phyloP scores from a whole-genome alignment of 2,797 vertebrate genomes.

The Acomys russatus region DNA sequence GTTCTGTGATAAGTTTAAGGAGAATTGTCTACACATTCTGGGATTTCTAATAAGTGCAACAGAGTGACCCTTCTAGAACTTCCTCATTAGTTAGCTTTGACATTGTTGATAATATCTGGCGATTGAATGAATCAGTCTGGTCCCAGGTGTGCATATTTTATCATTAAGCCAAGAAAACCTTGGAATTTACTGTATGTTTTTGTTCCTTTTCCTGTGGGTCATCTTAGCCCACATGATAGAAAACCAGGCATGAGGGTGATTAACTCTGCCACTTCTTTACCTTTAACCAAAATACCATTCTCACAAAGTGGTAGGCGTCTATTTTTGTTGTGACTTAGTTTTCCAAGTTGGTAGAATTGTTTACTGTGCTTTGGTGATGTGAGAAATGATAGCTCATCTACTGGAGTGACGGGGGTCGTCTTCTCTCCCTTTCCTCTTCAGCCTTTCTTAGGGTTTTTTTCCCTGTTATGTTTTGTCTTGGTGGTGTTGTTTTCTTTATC shows the following conservation, averaged over 20 bases:
- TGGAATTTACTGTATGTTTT: neutral
- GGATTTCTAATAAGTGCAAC: neutral
- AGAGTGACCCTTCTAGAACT: neutral
- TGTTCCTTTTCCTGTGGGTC: conserved; percentile 16
- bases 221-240: neutral
- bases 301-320: neutral
- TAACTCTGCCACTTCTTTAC: neutral
- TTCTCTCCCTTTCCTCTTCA: neutral
- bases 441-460: too few species aligned
- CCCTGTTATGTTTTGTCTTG: neutral
- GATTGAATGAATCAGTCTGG: neutral
- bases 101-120: neutral
- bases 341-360: neutral
- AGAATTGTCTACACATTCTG: conserved; percentile 13
- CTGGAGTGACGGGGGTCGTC: neutral
- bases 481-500: neutral
- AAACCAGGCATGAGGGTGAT: neutral
- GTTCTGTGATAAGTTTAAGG: neutral
- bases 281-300: neutral
- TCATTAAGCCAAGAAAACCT: neutral
- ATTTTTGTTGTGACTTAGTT: neutral
- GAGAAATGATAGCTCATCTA: neutral
- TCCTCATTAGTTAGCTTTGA: neutral
- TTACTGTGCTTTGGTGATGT: neutral
- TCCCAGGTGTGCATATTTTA: neutral